Evolutionary conservation across 2,888 invertebrate genomes (phyloP).

Genomic region (Leptogaster cylindrica): DNA sequence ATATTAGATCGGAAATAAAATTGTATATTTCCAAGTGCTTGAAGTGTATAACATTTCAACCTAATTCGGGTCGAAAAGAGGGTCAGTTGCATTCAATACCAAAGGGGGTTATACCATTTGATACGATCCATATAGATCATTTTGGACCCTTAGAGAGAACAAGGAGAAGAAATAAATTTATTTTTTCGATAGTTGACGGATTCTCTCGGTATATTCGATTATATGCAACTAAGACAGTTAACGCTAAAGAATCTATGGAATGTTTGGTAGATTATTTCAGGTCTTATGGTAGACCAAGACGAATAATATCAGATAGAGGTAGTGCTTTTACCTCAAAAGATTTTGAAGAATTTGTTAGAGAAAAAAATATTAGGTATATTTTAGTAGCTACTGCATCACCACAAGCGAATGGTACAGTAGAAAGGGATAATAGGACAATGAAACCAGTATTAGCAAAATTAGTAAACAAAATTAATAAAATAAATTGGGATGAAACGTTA

Average conservation of each 20-base stretch:
- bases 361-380: constrained; percentile 43
- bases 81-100: constrained; percentile 51
- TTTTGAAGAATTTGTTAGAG: constrained; percentile 49
- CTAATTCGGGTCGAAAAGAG: constrained; percentile 43
- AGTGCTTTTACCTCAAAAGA: constrained; percentile 50
- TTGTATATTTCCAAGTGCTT: constrained; percentile 40
- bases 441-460: constrained; percentile 48
- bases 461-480: background rate
- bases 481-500: constrained; percentile 36
- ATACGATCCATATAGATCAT: constrained; percentile 43
- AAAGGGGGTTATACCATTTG: constrained; percentile 51
- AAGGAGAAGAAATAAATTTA: constrained; percentile 15
- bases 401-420: constrained; percentile 49
- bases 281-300: too few species aligned
- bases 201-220: constrained; percentile 44
- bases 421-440: constrained; percentile 48
- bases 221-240: constrained; percentile 31
- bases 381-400: constrained; percentile 48
- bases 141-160: constrained; percentile 44
- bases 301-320: too few species aligned
- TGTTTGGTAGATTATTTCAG: too few species aligned
- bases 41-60: constrained; percentile 41
- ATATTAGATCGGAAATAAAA: constrained; percentile 11
- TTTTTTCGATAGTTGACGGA: constrained; percentile 37
- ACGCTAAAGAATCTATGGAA: too few species aligned